Conservation (phyloP, 2,113 vertebrate genomes). For the Perognathus longimembris region DNA sequence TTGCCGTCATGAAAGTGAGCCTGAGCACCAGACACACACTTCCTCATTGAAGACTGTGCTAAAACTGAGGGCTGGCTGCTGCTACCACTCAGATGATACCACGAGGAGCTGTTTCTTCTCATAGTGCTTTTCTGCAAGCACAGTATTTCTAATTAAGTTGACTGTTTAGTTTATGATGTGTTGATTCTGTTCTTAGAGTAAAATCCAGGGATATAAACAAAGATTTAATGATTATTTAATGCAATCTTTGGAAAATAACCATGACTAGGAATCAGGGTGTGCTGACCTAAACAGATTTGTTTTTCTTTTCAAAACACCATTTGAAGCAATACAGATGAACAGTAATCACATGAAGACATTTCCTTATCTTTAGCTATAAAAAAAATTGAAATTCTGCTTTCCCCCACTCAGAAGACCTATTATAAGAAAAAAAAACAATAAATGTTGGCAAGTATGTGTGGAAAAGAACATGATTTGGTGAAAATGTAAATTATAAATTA, state of each 20-base stretch:
- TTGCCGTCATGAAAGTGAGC: background rate
- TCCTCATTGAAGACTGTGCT: background rate
- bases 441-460: too few species aligned
- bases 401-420: too few species aligned
- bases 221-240: constrained; percentile 63
- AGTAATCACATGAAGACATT: too few species aligned
- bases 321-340: too few species aligned
- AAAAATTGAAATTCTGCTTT: too few species aligned
- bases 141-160: background rate
- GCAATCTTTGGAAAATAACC: constrained; percentile 54
- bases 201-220: constrained; percentile 49
- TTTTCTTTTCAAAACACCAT: constrained; percentile 25
- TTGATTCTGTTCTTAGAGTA: constrained; percentile 29
- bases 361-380: too few species aligned
- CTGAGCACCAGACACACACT: background rate
- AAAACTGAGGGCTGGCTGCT: background rate
- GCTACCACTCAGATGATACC: background rate
- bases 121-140: background rate
- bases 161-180: constrained; percentile 50
- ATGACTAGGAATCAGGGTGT: constrained; percentile 36
- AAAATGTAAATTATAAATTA: too few species aligned
- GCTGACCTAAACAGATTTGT: constrained; percentile 39
- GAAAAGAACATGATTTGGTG: too few species aligned
- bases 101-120: background rate
- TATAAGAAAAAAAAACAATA: too few species aligned